Conservation (phyloP, 2,797 vertebrate genomes). For the Schizopygopsis malacanthus region DNA sequence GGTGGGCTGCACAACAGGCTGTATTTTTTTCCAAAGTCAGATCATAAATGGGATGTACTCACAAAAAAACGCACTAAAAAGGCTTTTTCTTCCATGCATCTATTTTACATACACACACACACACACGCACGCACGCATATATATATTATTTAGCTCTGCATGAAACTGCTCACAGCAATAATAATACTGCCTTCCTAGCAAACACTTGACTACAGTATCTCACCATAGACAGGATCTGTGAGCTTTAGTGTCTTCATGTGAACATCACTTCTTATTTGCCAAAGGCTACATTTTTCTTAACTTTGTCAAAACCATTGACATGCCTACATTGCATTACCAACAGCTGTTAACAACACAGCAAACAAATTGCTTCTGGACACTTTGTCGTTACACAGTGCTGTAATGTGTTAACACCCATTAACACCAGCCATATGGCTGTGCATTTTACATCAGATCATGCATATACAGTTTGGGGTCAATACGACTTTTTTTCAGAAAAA, state of each 20-base stretch:
- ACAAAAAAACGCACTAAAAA: not conserved
- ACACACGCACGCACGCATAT: no score
- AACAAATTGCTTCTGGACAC: constrained; percentile 49
- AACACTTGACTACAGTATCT: not conserved
- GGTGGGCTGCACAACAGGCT: not conserved
- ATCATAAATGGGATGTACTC: not conserved
- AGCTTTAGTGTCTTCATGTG: not conserved
- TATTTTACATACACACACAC: not conserved
- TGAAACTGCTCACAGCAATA: not conserved
- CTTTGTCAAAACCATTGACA: not conserved
- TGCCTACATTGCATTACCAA: not conserved
- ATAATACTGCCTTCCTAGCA: not conserved
- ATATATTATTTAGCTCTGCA: not conserved
- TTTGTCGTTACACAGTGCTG: not conserved
- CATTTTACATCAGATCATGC: not conserved
- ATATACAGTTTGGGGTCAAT: not conserved
- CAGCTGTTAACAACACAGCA: not conserved
- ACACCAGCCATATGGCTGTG: not conserved
- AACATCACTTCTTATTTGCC: not conserved
- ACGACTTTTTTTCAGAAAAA: not conserved
- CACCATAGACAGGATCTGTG: not conserved
- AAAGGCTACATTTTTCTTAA: not conserved
- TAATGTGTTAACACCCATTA: not conserved
- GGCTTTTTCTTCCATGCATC: not conserved
- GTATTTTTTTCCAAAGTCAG: not conserved